These are phyloP conservation scores for Camponotus vicinus DNA, from an alignment of 1,140 invertebrate genomes.

Conservation along the genomic window DNA sequence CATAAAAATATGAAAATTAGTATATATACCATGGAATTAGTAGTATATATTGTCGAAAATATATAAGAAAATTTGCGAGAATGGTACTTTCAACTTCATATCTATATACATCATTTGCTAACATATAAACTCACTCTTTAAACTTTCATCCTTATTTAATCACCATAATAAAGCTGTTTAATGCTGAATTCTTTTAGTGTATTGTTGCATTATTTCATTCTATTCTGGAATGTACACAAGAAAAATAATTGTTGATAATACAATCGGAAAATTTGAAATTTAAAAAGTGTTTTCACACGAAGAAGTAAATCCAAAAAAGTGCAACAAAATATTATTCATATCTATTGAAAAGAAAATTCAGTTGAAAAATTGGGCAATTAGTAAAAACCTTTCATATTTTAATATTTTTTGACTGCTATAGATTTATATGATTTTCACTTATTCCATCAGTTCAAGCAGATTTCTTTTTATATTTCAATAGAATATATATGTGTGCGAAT, in stretches of 20 bases:
- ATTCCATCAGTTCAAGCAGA: not conserved
- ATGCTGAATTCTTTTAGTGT: not conserved
- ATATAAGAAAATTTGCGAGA: slow-evolving; percentile 58
- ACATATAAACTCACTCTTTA: slow-evolving; percentile 14
- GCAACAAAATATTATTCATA: not conserved
- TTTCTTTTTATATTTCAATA: not conserved
- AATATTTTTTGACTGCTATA: not conserved
- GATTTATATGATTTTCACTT: not conserved
- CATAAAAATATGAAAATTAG: slow-evolving; percentile 36
- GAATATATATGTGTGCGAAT: not conserved
- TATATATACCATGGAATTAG: slow-evolving; percentile 41
- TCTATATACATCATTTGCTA: slow-evolving; percentile 59
- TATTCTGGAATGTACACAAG: not conserved
- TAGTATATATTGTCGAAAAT: slow-evolving; percentile 10
- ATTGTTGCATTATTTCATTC: not conserved
- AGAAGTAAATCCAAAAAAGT: not conserved
- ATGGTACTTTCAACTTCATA: slow-evolving; percentile 59
- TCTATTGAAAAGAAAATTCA: not conserved
- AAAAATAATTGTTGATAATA: not conserved
- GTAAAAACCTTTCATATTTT: not conserved
- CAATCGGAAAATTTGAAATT: not conserved
- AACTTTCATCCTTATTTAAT: slow-evolving; percentile 17
- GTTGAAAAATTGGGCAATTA: not conserved
- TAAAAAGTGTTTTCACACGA: not conserved
- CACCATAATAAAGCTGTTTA: not conserved